These are phyloP conservation scores for Cetoscarus ocellatus DNA, from an alignment of 2,797 vertebrate species.

Conservation along the genomic window DNA sequence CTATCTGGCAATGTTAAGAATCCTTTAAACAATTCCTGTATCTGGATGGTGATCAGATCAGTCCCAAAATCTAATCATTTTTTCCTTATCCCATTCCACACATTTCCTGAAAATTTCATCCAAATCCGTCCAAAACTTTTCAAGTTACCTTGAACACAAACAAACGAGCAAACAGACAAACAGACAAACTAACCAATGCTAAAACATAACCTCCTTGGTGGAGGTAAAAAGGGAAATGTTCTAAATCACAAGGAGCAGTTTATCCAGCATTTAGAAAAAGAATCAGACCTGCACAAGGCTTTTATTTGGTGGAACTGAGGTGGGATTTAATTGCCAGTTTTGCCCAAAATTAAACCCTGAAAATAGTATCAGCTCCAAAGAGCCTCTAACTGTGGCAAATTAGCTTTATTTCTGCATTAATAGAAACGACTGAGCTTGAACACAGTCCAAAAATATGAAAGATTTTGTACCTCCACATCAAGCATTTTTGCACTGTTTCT, in stretches of 20 bases:
- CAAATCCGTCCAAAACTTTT: too few relatives aligned
- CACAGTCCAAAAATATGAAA: neutral
- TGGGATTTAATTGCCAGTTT: neutral
- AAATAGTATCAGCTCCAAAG: neutral
- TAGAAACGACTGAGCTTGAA: neutral
- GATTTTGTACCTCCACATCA: slow-evolving; percentile 9
- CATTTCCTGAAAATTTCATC: too few relatives aligned
- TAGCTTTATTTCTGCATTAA: neutral
- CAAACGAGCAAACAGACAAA: too few relatives aligned
- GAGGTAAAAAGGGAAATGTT: too few relatives aligned
- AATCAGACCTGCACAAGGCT: neutral
- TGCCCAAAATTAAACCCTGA: neutral
- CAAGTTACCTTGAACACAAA: too few relatives aligned
- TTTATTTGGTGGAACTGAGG: slow-evolving; percentile 12
- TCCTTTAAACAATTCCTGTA: too few relatives aligned
- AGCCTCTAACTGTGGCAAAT: neutral
- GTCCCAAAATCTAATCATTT: too few relatives aligned
- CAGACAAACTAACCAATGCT: too few relatives aligned
- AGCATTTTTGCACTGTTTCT: slow-evolving; percentile 15
- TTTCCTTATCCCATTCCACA: too few relatives aligned
- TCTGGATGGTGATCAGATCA: too few relatives aligned
- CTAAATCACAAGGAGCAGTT: neutral
- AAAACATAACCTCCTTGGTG: too few relatives aligned
- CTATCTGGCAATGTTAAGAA: too few relatives aligned
- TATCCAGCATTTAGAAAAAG: slow-evolving; percentile 3